Evolutionary conservation across 1,140 invertebrate species (phyloP).

Genomic region (Odontomachus brunneus): DNA sequence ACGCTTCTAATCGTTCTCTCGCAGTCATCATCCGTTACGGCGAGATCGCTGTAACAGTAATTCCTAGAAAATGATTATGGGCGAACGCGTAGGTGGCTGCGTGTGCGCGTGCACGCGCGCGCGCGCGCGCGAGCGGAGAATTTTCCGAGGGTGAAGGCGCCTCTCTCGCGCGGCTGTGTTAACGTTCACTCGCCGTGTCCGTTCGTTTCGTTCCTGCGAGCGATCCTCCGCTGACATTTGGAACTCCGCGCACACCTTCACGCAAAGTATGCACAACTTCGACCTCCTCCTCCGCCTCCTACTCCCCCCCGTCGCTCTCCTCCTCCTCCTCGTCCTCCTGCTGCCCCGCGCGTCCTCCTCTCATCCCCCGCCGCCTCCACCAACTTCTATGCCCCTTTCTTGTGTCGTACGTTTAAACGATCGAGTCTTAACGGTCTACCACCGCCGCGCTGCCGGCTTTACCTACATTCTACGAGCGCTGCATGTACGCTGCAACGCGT

Average conservation of each 20-base stretch:
- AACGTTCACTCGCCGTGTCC: constrained; percentile 67
- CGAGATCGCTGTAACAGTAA: constrained; percentile 49
- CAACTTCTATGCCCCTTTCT: constrained; percentile 68
- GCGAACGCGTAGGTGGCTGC: constrained; percentile 56
- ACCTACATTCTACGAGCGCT: constrained; percentile 78
- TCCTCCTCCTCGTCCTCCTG: constrained; percentile 27
- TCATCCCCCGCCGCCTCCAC: constrained; percentile 20
- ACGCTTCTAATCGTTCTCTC: constrained; percentile 31
- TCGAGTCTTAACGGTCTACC: constrained; percentile 81
- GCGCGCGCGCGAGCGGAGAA: constrained; percentile 27
- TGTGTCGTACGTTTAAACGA: constrained; percentile 79
- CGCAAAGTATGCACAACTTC: constrained; percentile 76
- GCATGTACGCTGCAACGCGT: constrained; percentile 46
- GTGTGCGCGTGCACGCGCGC: constrained; percentile 4
- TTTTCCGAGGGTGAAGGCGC: constrained; percentile 58
- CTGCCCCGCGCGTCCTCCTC: too few relatives aligned
- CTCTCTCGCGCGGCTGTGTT: constrained; percentile 61
- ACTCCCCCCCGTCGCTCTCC: too few relatives aligned
- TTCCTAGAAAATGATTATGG: constrained; percentile 60
- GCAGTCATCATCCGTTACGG: constrained; percentile 36
- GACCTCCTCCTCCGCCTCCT: constrained; percentile 55
- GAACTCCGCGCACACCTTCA: constrained; percentile 73
- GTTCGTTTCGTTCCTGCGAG: constrained; percentile 30
- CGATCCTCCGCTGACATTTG: constrained; percentile 79
- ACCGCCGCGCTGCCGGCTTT: constrained; percentile 75